These are phyloP conservation scores for Tubulanus polymorphus DNA, from an alignment of 2,888 invertebrate species.

Conservation along the genomic window DNA sequence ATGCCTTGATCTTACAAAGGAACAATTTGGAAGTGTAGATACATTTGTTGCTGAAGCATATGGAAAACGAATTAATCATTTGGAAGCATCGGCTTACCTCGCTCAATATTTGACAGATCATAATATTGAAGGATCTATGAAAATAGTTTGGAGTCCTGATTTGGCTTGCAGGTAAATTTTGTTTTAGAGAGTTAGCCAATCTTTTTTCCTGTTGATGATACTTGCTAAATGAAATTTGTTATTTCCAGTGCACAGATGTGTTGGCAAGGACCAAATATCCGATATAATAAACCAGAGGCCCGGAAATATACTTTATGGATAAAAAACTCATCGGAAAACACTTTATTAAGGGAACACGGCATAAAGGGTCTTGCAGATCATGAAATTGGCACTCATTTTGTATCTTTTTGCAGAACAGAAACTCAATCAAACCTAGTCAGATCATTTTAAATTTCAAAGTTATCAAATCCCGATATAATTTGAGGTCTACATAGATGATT, in stretches of 20 bases:
- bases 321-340: slow-evolving; percentile 41
- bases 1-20: slow-evolving; percentile 37
- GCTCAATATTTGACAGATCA: slow-evolving; percentile 41
- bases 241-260: slow-evolving; percentile 45
- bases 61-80: slow-evolving; percentile 34
- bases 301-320: slow-evolving; percentile 45
- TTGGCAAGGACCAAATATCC: slow-evolving; percentile 44
- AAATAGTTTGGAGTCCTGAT: slow-evolving; percentile 43
- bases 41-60: slow-evolving; percentile 34
- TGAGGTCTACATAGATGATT: no score
- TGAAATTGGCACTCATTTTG: slow-evolving; percentile 53
- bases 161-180: slow-evolving; percentile 42
- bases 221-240: slow-evolving; percentile 3
- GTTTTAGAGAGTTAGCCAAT: no score
- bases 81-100: slow-evolving; percentile 37
- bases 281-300: slow-evolving; percentile 40
- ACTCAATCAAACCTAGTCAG: no score
- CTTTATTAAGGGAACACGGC: slow-evolving; percentile 41
- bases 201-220: no score
- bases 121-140: slow-evolving; percentile 40
- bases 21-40: slow-evolving; percentile 40
- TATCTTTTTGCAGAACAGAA: no score
- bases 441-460: no score
- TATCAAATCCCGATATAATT: no score
- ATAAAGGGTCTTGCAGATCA: slow-evolving; percentile 47